A percentile compares a stretch with the other conserved stretches of the same genome.
Conservation (phyloP, 2,888 invertebrate species). For the Rhodophaea formosa region DNA sequence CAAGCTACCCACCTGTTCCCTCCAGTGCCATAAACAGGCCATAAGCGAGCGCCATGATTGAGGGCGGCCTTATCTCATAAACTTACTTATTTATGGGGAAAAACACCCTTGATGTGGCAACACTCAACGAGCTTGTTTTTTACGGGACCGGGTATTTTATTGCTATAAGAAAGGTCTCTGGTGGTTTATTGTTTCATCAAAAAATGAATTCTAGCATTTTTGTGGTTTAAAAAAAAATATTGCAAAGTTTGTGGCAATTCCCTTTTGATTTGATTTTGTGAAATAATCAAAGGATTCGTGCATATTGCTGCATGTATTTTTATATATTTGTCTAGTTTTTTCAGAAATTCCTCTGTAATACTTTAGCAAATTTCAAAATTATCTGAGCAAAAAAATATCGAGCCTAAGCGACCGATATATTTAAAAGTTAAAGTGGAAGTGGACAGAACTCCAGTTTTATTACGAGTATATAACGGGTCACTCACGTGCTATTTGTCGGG, state of each 20-base stretch:
- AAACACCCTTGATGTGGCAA: slow-evolving; percentile 31
- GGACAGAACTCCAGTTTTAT: too few species aligned
- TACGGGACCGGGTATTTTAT: slow-evolving; percentile 2
- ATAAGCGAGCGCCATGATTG: slow-evolving; percentile 48
- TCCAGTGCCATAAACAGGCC: slow-evolving; percentile 44
- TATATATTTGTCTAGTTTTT: too few species aligned
- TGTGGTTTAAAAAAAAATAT: neutral
- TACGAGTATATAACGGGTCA: too few species aligned
- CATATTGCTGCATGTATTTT: too few species aligned
- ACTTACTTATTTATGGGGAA: slow-evolving; percentile 62
- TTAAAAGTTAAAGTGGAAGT: too few species aligned
- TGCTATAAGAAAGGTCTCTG: neutral
- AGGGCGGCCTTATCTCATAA: slow-evolving; percentile 45
- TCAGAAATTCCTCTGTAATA: too few species aligned
- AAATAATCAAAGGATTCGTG: too few species aligned
- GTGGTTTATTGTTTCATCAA: neutral
- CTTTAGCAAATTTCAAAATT: too few species aligned
- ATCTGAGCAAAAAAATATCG: too few species aligned
- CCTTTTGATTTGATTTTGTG: too few species aligned
- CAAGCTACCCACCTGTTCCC: slow-evolving; percentile 36
- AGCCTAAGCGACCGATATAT: too few species aligned
- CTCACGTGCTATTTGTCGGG: too few species aligned
- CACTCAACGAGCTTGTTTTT: slow-evolving; percentile 19
- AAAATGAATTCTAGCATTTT: neutral
- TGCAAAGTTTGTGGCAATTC: neutral